A percentile compares a stretch with the other conserved stretches of the same genome.
phyloP scores from a whole-genome alignment of 2,797 vertebrate species.

The Capromys pilorides region DNA sequence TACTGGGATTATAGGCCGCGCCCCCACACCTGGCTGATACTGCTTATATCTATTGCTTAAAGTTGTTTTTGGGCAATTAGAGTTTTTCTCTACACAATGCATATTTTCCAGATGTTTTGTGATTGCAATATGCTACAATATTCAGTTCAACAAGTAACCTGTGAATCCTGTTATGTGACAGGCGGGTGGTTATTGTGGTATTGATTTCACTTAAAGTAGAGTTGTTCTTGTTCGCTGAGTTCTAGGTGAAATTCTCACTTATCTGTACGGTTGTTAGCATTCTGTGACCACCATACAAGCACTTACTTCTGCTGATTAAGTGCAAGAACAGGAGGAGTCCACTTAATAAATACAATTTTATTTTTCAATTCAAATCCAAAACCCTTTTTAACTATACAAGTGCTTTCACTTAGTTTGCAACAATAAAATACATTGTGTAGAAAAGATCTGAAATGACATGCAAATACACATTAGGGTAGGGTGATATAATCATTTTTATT shows the following conservation, averaged over 20 bases:
- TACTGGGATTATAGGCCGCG: too few species aligned
- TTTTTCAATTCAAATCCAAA: slow-evolving; percentile 31
- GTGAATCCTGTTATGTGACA: background rate
- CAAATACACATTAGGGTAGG: background rate
- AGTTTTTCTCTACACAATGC: slow-evolving; percentile 19
- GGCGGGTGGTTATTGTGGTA: background rate
- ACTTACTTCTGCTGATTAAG: background rate
- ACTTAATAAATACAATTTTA: background rate
- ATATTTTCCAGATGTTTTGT: background rate
- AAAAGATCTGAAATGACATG: slow-evolving; percentile 1
- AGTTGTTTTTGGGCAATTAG: slow-evolving; percentile 14
- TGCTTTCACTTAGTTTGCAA: background rate
- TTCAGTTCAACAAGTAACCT: background rate
- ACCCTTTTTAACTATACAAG: background rate
- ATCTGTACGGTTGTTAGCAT: background rate
- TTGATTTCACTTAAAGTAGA: background rate
- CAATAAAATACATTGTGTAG: slow-evolving; percentile 32
- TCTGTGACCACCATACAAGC: background rate
- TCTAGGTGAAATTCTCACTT: background rate
- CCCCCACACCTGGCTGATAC: background rate
- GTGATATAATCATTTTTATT: background rate
- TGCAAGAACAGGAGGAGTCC: background rate
- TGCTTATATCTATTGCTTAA: slow-evolving; percentile 23
- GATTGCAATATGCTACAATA: background rate
- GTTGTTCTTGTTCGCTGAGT: background rate